Percentiles rank a stretch among this genome's conserved stretches.
These are phyloP conservation scores for Tillus elongatus DNA, from an alignment of 2,888 invertebrate species.

Conservation along the genomic window DNA sequence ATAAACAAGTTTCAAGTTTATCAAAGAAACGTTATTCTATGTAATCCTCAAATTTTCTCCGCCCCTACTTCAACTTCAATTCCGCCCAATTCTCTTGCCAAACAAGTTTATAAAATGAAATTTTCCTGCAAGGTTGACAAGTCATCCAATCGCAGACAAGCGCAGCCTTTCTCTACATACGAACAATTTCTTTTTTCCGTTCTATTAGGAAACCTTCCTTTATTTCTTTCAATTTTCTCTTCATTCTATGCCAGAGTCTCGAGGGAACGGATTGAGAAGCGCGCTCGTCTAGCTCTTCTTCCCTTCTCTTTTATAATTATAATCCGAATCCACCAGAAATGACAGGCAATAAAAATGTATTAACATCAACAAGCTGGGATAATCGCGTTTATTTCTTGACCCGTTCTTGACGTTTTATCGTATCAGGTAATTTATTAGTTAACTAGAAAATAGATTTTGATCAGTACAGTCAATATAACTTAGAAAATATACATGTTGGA, in stretches of 20 bases:
- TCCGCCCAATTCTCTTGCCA: constrained; percentile 49
- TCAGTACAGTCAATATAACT: no score
- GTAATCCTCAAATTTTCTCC: constrained; percentile 33
- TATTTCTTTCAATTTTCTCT: constrained; percentile 47
- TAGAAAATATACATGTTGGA: no score
- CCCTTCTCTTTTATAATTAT: constrained; percentile 2
- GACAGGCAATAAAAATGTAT: constrained; percentile 1
- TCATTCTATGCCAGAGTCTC: constrained; percentile 42
- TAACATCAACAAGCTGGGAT: no score
- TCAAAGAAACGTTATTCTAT: constrained; percentile 36
- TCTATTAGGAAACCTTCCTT: constrained; percentile 38
- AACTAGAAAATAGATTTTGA: no score
- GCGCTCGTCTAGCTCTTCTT: constrained; percentile 3
- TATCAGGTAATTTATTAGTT: no score
- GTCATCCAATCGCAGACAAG: constrained; percentile 44
- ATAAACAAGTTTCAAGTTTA: constrained; percentile 35
- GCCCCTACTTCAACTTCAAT: constrained; percentile 42
- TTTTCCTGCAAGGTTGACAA: constrained; percentile 49
- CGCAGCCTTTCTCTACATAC: constrained; percentile 30
- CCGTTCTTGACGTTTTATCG: no score
- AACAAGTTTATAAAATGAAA: constrained; percentile 52
- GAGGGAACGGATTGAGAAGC: constrained; percentile 26
- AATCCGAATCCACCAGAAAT: background rate
- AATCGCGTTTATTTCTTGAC: no score
- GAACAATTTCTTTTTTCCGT: constrained; percentile 37